Conservation (phyloP, 2,113 vertebrate species). For the Phyllostomus discolor region DNA sequence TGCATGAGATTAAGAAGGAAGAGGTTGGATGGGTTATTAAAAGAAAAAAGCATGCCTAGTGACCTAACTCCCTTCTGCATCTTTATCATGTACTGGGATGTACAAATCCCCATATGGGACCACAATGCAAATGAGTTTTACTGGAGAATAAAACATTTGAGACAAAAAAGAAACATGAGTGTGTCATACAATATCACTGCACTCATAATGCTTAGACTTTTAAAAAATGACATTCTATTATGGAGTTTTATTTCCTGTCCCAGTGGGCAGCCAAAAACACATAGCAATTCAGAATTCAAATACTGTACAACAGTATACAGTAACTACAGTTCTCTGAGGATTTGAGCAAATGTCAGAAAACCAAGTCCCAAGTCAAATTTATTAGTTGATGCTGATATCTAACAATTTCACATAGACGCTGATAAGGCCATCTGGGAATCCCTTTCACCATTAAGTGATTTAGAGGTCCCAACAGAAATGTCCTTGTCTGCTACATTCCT, state of each 20-base stretch:
- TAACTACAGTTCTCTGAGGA: slow-evolving; percentile 81
- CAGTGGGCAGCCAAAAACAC: slow-evolving; percentile 54
- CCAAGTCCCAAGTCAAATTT: slow-evolving; percentile 81
- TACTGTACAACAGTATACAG: slow-evolving; percentile 80
- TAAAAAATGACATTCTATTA: slow-evolving; percentile 75
- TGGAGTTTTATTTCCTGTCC: slow-evolving; percentile 79
- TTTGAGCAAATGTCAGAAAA: slow-evolving; percentile 83
- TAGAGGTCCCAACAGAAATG: slow-evolving; percentile 77
- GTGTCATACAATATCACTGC: slow-evolving; percentile 74
- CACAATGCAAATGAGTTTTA: slow-evolving; percentile 69
- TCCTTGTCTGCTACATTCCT: slow-evolving; percentile 65
- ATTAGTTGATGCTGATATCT: slow-evolving; percentile 81
- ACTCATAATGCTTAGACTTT: slow-evolving; percentile 69
- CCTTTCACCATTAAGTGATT: slow-evolving; percentile 82
- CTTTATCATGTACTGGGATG: slow-evolving; percentile 52
- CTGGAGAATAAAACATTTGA: slow-evolving; percentile 76
- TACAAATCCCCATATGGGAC: slow-evolving; percentile 68
- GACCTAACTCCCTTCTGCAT: background rate
- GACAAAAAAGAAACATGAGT: slow-evolving; percentile 70
- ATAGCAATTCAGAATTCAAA: slow-evolving; percentile 77
- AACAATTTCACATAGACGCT: slow-evolving; percentile 80
- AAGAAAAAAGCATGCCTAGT: slow-evolving; percentile 1
- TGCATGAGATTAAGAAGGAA: background rate
- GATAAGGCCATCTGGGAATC: slow-evolving; percentile 80
- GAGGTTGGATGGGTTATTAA: background rate